Evolutionary conservation across 2,797 vertebrate species (phyloP), one percentile per base, ranked within the genome.

Genomic region (Vespertilio murinus): DNA sequence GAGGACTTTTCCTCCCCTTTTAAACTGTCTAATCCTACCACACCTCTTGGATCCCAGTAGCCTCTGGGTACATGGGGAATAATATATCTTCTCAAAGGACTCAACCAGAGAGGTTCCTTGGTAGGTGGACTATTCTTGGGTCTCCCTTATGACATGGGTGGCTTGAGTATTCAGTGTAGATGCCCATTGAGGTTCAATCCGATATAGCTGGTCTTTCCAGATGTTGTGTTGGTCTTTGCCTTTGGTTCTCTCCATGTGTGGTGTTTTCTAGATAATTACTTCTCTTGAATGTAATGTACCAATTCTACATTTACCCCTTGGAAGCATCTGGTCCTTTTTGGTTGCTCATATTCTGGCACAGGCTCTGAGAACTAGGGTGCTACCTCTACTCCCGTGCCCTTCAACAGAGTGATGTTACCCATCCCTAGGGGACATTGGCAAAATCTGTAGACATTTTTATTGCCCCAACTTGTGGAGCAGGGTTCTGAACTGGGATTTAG

Each of bases 401-500:
- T 35, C 47, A 65, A 17, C 10, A 78, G 75, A 56, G 17, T 40
- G 28, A 64, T 59, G 73, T n/a, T 85, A 23, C 13, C 6, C 47
- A 23, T 80, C 3, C 9, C 9, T 30, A 6, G 22, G 38, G 28
- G 14, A 23, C 3, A 2, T 12, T 81, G 54, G 12, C 13, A 81
- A 35, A n/a, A 5, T 87, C 86, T 65, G 42, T 30, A 78, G 74
- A 75, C n/a, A 33, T 30, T 85, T 94, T 80, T 33, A n/a, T 79
- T 54, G 42, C 45, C 42, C 25, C 74, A 61, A 9, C 16, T 56
- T 42, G 38, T 42, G 25, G 52, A 79, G 52, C 14, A 33, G 77
- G 35, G 14, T 80, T 80, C 77, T 80, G 6, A 61, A 47, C 25
- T 90, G 38, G 45, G 35, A 64, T 93, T n/a, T 77, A 64, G 9